Conservation (phyloP, 2,888 invertebrate species). For the Zonitis immaculata region DNA sequence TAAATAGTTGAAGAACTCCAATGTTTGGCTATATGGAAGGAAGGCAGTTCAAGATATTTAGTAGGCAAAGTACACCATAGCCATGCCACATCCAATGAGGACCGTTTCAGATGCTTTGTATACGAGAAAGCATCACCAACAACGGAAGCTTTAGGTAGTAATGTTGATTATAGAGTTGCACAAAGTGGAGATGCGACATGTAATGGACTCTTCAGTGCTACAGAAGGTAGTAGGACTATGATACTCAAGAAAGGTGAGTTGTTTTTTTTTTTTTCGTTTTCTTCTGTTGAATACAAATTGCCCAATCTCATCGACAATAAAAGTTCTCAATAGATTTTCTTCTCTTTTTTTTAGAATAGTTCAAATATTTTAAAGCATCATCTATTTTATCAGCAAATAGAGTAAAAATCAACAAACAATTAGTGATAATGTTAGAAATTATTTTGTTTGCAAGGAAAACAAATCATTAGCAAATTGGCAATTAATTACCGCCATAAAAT, state of each 20-base stretch:
- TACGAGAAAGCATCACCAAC: slow-evolving; percentile 71
- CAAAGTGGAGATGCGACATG: slow-evolving; percentile 93
- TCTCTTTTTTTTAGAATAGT: too few species aligned
- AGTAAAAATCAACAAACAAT: background rate
- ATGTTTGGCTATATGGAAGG: slow-evolving; percentile 90
- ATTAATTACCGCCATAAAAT: background rate
- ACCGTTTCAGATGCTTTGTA: slow-evolving; percentile 92
- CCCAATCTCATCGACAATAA: background rate
- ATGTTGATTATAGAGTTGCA: slow-evolving; percentile 74
- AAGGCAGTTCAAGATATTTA: slow-evolving; percentile 85
- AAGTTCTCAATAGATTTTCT: background rate
- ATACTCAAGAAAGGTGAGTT: slow-evolving; percentile 69
- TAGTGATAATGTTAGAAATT: background rate
- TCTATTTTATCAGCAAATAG: too few species aligned
- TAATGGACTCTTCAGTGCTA: slow-evolving; percentile 86
- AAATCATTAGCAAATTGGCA: slow-evolving; percentile 11
- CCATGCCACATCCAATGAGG: slow-evolving; percentile 87
- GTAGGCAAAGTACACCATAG: slow-evolving; percentile 86
- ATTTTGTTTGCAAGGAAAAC: background rate
- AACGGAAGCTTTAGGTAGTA: slow-evolving; percentile 41
- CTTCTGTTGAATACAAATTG: slow-evolving; percentile 25
- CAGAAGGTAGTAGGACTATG: slow-evolving; percentile 82
- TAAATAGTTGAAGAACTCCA: slow-evolving; percentile 79
- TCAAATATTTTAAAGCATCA: too few species aligned
- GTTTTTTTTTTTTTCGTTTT: too few species aligned